A percentile compares a stretch with the other conserved stretches of the same genome.
phyloP scores from a whole-genome alignment of 1,140 invertebrate genomes.

The Drosophila chauvacae region DNA sequence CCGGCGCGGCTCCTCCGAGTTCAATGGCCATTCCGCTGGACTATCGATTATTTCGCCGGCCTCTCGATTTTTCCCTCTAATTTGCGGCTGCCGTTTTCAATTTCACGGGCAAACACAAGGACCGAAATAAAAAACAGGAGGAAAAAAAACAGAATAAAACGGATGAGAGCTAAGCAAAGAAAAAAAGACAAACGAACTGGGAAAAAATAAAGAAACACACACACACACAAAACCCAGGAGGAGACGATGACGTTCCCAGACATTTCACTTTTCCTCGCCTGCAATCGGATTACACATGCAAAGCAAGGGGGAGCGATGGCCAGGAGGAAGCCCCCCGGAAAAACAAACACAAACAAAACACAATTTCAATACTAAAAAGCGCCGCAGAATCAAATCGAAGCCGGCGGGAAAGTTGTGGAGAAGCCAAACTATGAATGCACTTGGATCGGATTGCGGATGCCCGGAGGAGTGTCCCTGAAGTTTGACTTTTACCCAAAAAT shows the following conservation, averaged over 20 bases:
- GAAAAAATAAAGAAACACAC: not conserved
- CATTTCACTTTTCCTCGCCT: slow-evolving; percentile 34
- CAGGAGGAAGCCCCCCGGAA: slow-evolving; percentile 6
- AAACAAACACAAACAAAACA: slow-evolving; percentile 40
- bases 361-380: slow-evolving; percentile 53
- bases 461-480: not conserved
- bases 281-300: slow-evolving; percentile 70
- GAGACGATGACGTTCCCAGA: slow-evolving; percentile 54
- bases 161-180: not conserved
- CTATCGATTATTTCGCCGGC: slow-evolving; percentile 39
- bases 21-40: slow-evolving; percentile 37
- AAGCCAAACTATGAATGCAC: slow-evolving; percentile 26
- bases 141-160: not conserved
- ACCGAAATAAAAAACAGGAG: not conserved
- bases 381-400: slow-evolving; percentile 47
- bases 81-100: slow-evolving; percentile 72
- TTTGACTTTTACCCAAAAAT: not conserved
- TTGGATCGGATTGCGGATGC: slow-evolving; percentile 19
- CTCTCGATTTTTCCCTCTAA: slow-evolving; percentile 57
- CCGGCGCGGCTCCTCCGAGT: not conserved
- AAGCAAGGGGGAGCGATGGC: slow-evolving; percentile 18
- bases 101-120: slow-evolving; percentile 64
- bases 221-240: not conserved
- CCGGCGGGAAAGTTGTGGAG: slow-evolving; percentile 6
- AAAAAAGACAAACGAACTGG: not conserved